phyloP scores from a whole-genome alignment of 2,888 invertebrate genomes.

The Agriopis marginaria region DNA sequence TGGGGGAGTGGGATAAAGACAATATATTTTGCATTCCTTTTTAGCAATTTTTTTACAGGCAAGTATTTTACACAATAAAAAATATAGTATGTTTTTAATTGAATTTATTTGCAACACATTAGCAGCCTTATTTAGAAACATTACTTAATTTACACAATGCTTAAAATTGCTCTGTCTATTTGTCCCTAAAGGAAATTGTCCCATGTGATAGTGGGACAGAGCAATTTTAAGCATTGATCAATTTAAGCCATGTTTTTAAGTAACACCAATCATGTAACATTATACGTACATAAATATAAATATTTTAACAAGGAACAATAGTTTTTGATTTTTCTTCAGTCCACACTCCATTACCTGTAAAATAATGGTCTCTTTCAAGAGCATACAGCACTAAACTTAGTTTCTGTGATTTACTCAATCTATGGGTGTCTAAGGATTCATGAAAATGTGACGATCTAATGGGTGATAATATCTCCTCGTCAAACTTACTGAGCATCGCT shows the following conservation, averaged over 20 bases:
- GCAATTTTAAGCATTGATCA: no score
- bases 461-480: constrained; percentile 43
- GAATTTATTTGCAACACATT: background rate
- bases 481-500: constrained; percentile 55
- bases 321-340: constrained; percentile 68
- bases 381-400: constrained; percentile 76
- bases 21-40: no score
- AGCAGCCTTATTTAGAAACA: background rate
- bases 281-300: background rate
- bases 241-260: background rate
- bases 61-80: background rate
- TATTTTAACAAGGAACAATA: constrained; percentile 26
- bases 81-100: background rate
- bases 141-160: no score
- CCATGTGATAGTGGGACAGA: no score
- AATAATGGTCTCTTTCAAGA: constrained; percentile 79
- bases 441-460: constrained; percentile 44
- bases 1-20: no score
- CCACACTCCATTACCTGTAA: constrained; percentile 82
- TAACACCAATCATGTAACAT: background rate
- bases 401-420: constrained; percentile 68
- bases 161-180: no score
- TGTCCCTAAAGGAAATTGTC: no score
- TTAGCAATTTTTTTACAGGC: no score
- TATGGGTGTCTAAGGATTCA: constrained; percentile 61